Base-by-base conservation (phyloP, 2,113 vertebrate genomes). In the Arenaria interpres region DNA sequence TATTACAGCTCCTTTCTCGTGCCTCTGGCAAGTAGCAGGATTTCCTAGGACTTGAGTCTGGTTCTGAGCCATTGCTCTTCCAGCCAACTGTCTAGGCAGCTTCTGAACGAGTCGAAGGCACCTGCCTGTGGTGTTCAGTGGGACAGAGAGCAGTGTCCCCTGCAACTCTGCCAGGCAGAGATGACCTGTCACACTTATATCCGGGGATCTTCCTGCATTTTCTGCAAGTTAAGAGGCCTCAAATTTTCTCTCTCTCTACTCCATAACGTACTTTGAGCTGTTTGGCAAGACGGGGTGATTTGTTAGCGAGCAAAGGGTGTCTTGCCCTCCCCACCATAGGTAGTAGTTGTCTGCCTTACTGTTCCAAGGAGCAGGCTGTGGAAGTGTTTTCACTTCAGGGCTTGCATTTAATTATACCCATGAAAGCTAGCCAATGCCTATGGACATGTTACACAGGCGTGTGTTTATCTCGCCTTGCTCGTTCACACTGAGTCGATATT, bases 11-110 rank as follows among this genome's bases (percentile, higher is more conserved):
- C 17, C 39, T 91, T 89, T 89, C 73, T 96, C 3, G 0, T 76
- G 82, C 75, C 79, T 92, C 83, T 93, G 72, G 83, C 80, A 87
- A 87, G 48, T 41, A 69, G 64, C 6, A 72, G 64, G 56, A 78
- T 92, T 95, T 90, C 39, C n/a, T 78, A 89, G 88, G 88, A 75
- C 76, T 75, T 45, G 10, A 68, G 78, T 81, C 86, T 56, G 45
- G 62, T 92, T 76, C 57, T 71, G 66, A 95, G 66, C 76, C 50
- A 30, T 51, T 75, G n/a, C 45, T 79, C 30, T 56, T 92, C 45
- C 76, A 75, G 80, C 57, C 85, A 94, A 21, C 56, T 82, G 19
- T 57, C 62, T 43, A 69, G 89, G 35, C 5, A 6, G 51, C 51
- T 93, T 92, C 50, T 62, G 73, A 75, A 25, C 1, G 1, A 85